phyloP scores from a whole-genome alignment of 2,113 vertebrate species.

The Todiramphus saurophagus region DNA sequence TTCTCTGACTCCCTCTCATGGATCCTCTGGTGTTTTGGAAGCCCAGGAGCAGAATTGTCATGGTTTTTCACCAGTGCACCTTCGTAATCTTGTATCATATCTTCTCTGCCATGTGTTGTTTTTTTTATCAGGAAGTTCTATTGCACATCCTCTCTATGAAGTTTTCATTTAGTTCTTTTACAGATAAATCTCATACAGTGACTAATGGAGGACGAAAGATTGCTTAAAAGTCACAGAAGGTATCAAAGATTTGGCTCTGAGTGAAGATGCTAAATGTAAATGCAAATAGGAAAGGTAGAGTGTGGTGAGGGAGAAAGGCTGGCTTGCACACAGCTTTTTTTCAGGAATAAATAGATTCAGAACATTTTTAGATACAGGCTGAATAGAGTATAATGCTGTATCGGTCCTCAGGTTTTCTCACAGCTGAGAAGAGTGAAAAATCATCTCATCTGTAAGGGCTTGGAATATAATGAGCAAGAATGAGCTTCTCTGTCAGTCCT shows the following conservation, averaged over 20 bases:
- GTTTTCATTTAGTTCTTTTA: background rate
- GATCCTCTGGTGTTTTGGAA: background rate
- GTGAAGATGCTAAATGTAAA: background rate
- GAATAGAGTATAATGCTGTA: conserved; percentile 23
- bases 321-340: background rate
- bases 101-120: background rate
- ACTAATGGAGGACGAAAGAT: background rate
- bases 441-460: conserved; percentile 20
- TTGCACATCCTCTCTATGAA: background rate
- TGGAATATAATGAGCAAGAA: conserved; percentile 52
- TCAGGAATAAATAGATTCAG: conserved; percentile 31
- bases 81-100: background rate
- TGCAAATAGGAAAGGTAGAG: conserved; percentile 12
- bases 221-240: background rate
- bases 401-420: conserved; percentile 50
- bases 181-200: background rate
- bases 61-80: background rate
- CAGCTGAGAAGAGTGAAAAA: conserved; percentile 42
- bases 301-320: background rate
- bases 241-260: background rate
- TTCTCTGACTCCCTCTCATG: background rate
- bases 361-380: conserved; percentile 4
- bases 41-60: background rate
- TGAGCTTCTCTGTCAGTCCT: conserved; percentile 25
- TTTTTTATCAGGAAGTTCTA: background rate